These are phyloP conservation scores for Ruditapes philippinarum DNA, from an alignment of 1,140 invertebrate species.

Conservation along the genomic window DNA sequence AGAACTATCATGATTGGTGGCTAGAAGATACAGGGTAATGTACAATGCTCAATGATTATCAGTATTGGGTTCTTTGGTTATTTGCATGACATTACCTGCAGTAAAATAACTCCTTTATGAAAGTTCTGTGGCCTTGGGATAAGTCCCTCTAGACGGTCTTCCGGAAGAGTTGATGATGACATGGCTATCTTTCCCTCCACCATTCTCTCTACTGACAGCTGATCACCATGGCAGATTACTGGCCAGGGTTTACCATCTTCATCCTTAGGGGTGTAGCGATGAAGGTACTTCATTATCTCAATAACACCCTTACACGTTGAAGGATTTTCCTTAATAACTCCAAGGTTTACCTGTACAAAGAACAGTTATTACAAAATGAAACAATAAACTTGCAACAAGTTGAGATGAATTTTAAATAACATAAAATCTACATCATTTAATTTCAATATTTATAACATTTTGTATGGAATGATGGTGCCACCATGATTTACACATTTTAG, in stretches of 20 bases:
- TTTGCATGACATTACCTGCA: neutral
- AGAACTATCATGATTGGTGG: too few relatives aligned
- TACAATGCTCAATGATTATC: too few relatives aligned
- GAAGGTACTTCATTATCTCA: conserved; percentile 53
- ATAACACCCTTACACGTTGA: conserved; percentile 35
- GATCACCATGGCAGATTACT: conserved; percentile 59
- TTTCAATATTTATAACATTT: too few relatives aligned
- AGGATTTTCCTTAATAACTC: conserved; percentile 57
- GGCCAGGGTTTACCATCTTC: conserved; percentile 13
- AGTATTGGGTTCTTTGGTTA: too few relatives aligned
- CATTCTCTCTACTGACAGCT: conserved; percentile 64
- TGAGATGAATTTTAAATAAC: too few relatives aligned
- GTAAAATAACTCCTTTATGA: neutral
- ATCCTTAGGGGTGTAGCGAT: conserved; percentile 27
- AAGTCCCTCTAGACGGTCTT: conserved; percentile 13
- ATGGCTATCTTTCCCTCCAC: conserved; percentile 46
- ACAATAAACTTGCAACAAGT: neutral
- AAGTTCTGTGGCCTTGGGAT: conserved; percentile 32
- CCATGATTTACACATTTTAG: too few relatives aligned
- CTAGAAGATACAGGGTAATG: too few relatives aligned
- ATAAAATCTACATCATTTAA: too few relatives aligned
- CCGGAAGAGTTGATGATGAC: neutral
- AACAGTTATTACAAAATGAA: neutral
- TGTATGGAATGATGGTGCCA: too few relatives aligned
- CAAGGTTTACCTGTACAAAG: conserved; percentile 55